A percentile compares a stretch with the other conserved stretches of the same genome.
These are phyloP conservation scores for Drosophila tani DNA, from an alignment of 1,140 invertebrate genomes.

Conservation along the genomic window DNA sequence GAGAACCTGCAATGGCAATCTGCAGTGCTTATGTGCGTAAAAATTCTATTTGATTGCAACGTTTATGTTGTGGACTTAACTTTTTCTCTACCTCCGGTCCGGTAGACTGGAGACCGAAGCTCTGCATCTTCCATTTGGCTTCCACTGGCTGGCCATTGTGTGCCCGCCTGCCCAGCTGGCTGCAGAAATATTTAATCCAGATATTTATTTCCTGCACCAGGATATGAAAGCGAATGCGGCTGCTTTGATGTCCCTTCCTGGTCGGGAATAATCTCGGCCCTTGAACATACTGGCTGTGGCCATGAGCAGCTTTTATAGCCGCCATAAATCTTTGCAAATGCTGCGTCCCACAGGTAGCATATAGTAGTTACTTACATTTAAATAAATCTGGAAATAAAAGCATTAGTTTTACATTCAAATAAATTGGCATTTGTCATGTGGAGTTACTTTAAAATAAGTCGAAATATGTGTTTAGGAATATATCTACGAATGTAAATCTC, in stretches of 20 bases:
- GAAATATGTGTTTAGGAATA: not conserved
- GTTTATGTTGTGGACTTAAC: slow-evolving; percentile 56
- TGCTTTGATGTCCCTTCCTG: slow-evolving; percentile 58
- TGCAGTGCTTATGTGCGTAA: slow-evolving; percentile 69
- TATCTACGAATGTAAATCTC: not conserved
- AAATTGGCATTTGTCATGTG: not conserved
- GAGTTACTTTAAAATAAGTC: not conserved
- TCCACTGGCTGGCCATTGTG: slow-evolving; percentile 22
- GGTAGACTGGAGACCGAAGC: not conserved
- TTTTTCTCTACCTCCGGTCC: slow-evolving; percentile 2
- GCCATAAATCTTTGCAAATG: slow-evolving; percentile 26
- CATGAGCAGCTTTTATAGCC: slow-evolving; percentile 16
- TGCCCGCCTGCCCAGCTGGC: slow-evolving; percentile 11
- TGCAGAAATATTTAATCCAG: slow-evolving; percentile 69
- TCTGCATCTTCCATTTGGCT: slow-evolving; percentile 4
- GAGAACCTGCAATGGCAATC: slow-evolving; percentile 19
- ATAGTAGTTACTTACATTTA: slow-evolving; percentile 10
- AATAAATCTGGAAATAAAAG: slow-evolving; percentile 16
- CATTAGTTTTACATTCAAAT: not conserved
- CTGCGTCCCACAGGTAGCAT: slow-evolving; percentile 13
- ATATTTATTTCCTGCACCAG: slow-evolving; percentile 77
- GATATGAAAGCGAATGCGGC: slow-evolving; percentile 59
- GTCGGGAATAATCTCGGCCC: slow-evolving; percentile 19
- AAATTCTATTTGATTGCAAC: slow-evolving; percentile 78
- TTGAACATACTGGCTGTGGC: slow-evolving; percentile 10